Conservation (phyloP, 2,113 vertebrate genomes). For the Nycticryphes semicollaris region DNA sequence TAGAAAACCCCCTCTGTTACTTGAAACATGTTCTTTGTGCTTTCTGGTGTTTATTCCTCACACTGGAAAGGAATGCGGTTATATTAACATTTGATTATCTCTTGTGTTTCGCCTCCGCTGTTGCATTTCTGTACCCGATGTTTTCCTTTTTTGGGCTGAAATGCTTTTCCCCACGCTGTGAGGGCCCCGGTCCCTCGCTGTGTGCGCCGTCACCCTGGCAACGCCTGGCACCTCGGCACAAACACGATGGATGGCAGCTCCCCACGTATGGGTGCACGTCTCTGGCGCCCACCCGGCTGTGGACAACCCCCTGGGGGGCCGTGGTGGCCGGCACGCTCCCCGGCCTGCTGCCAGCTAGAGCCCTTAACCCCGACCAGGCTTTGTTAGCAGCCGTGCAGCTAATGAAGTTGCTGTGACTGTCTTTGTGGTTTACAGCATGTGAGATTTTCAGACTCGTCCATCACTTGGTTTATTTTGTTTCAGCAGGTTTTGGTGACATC, state of each 20-base stretch:
- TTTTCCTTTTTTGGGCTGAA: constrained; percentile 62
- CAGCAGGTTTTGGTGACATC: not conserved
- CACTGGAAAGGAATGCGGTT: not conserved
- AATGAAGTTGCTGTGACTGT: not conserved
- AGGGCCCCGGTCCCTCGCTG: not conserved
- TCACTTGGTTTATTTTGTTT: constrained; percentile 41
- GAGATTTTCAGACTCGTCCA: constrained; percentile 26
- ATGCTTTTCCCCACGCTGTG: not conserved
- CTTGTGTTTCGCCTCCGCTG: not conserved
- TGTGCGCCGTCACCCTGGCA: constrained; percentile 68
- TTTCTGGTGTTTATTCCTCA: constrained; percentile 23
- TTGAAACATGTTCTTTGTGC: not conserved
- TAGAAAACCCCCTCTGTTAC: not conserved
- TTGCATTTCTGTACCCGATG: not conserved
- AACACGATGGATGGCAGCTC: not conserved
- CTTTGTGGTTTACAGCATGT: not conserved
- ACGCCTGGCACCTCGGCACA: constrained; percentile 38
- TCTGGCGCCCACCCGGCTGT: not conserved
- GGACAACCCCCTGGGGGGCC: not conserved
- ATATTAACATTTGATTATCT: constrained; percentile 35
- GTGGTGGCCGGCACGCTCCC: not conserved
- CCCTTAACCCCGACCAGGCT: not conserved
- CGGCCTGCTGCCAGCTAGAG: not conserved
- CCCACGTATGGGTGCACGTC: not conserved
- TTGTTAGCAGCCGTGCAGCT: not conserved